Conservation (phyloP, 2,888 invertebrate species). For the Zootermopsis nevadensis region DNA sequence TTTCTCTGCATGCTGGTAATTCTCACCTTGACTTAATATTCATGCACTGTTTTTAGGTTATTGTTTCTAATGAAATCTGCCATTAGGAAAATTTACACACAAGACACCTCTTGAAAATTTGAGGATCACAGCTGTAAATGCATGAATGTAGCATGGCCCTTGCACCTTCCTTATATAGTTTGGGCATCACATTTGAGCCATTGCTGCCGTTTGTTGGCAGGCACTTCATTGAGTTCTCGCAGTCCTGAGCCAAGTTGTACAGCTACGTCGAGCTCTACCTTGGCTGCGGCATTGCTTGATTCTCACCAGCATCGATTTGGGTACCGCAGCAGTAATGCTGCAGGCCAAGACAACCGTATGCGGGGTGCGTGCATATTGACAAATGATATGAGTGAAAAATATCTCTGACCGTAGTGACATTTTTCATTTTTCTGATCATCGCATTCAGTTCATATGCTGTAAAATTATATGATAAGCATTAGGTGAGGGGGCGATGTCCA, state of each 20-base stretch:
- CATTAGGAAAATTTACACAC: too few species aligned
- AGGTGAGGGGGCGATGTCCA: too few species aligned
- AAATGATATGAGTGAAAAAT: background rate
- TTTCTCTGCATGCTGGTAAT: too few species aligned
- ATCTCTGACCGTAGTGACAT: background rate
- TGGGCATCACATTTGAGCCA: too few species aligned
- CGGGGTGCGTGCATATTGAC: background rate
- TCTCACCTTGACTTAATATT: too few species aligned
- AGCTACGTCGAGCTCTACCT: constrained; percentile 60
- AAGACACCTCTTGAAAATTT: too few species aligned
- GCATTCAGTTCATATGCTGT: too few species aligned
- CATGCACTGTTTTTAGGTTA: too few species aligned
- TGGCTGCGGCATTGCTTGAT: constrained; percentile 71
- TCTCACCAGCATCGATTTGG: constrained; percentile 62
- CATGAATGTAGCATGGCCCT: background rate
- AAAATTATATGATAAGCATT: too few species aligned
- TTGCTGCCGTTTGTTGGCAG: constrained; percentile 16
- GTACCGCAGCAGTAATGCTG: constrained; percentile 52
- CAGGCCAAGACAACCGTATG: constrained; percentile 23
- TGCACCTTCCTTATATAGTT: background rate
- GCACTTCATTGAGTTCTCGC: constrained; percentile 47
- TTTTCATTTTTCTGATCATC: background rate
- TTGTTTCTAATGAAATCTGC: too few species aligned
- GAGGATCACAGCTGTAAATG: too few species aligned
- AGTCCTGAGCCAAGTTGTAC: constrained; percentile 47